Base-by-base conservation (phyloP, 2,113 vertebrate species). In the Paradoxurus hermaphroditus region DNA sequence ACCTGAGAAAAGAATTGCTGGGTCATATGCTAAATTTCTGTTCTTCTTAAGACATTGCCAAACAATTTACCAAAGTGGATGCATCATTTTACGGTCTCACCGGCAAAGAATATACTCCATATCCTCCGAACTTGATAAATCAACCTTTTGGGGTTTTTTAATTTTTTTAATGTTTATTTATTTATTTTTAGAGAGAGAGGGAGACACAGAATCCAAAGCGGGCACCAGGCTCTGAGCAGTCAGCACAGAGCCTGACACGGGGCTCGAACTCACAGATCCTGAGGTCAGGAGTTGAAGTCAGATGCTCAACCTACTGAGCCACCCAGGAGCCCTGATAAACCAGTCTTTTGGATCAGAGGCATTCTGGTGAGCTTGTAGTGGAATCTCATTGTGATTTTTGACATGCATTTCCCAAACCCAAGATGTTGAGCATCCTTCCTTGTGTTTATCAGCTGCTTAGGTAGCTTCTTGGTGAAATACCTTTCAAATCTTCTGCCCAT, bases 21-120 rank as follows among this genome's bases (percentile, higher is more conserved):
- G 63, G 41, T 95, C 56, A 75, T 70, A 62, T 41, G n/a, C 77
- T 95, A 95, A 95, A 86, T 92, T 84, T 75, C 70, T 65, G 34
- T 65, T 86, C n/a, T 97, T 41, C 83, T 87, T 88, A 95, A 91
- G 63, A 85, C 63, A 72, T 68, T 91, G 63, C 41, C 65, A 39
- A 91, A 91, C 59, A 62, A 23, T 67, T 95, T 94, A 36, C 83
- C 41, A 36, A 78, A 94, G 46, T 41, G 39, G 59, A 49, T 85
- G 36, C 3, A 13, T n/a, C 7, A 19, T 87, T 92, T 96, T 70
- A 49, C 46, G 19, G 49, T 68, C 39, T 83, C 27, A n/a, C 10
- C 49, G 18, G 51, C 70, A 53, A 25, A 59, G 19, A 25, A 3
- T 25, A 59, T 59, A 21, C 21, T 53, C 86, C 68, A 44, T 10